Base-by-base conservation (phyloP, 2,113 vertebrate species). In the Sylvilagus bachmani region DNA sequence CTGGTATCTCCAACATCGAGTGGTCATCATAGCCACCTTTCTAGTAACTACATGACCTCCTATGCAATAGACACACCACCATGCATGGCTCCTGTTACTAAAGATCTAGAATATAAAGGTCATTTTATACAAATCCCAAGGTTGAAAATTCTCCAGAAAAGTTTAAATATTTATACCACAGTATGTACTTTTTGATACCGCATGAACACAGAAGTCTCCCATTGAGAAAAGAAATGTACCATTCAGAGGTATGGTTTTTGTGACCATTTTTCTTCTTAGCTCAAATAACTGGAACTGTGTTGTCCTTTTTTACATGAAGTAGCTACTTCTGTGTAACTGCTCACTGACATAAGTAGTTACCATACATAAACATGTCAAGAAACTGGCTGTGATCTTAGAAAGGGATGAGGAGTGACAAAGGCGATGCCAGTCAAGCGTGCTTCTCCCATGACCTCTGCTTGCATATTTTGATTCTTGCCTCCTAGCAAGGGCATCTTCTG, bases 261-360 rank as follows among this genome's bases (percentile, higher is more conserved):
- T 12, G n/a, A 51, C 31, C 79, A 2, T 25, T 71, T 71, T 67
- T 87, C 33, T 84, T 92, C 77, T 90, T 27, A 66, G 44, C 53
- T 83, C n/a, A 66, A 79, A 51, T 71, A 66, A 61, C 33, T 64
- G 79, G 62, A 1, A 69, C 44, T 86, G 69, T 67, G 13, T 62
- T 51, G 51, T 86, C 83, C 55, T 19, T 83, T 14, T 70, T 78
- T 86, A 61, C 38, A 36, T 62, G 84, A 86, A 90, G 69, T 44
- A 89, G 11, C 36, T 75, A 31, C n/a, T 78, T 62, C 44, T 4
- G 38, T 44, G 36, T 2, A n/a, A 7, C 13, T 29, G 22, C n/a
- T 66, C 51, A 75, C 19, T 86, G 81, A 69, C 10, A 27, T 17
- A 88, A 70, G 36, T 24, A 79, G 55, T 21, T 85, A 36, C 49